These are phyloP conservation scores for Paradoxurus hermaphroditus DNA, from an alignment of 2,113 vertebrate species.

Conservation along the genomic window DNA sequence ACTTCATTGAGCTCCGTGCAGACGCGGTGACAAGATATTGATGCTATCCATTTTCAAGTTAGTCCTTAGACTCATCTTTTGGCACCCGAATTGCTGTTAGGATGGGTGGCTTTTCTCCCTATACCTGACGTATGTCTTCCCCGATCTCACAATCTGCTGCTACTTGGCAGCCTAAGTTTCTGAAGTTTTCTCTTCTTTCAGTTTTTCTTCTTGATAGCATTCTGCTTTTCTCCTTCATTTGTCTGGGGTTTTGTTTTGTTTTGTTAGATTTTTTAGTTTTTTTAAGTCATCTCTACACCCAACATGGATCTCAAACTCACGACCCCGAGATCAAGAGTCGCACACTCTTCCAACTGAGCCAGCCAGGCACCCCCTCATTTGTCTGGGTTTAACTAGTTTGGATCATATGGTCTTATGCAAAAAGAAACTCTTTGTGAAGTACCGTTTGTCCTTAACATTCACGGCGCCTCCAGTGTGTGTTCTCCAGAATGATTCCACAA, in stretches of 20 bases:
- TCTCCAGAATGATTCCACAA: background rate
- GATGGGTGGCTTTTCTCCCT: constrained; percentile 54
- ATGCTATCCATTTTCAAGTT: constrained; percentile 49
- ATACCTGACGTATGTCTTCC: constrained; percentile 1
- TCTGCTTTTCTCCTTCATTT: constrained; percentile 27
- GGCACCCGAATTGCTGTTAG: constrained; percentile 52
- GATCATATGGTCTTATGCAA: constrained; percentile 14
- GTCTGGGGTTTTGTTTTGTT: too few relatives aligned
- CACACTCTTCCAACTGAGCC: too few relatives aligned
- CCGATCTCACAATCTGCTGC: constrained; percentile 41
- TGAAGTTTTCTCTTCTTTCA: constrained; percentile 42
- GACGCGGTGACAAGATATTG: constrained; percentile 56
- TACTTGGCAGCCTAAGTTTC: constrained; percentile 49
- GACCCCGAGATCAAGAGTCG: too few relatives aligned
- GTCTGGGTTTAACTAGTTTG: background rate
- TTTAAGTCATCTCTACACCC: too few relatives aligned
- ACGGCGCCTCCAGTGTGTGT: background rate
- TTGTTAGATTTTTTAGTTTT: too few relatives aligned
- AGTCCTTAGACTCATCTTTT: constrained; percentile 50
- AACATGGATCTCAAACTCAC: too few relatives aligned
- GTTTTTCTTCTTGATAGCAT: constrained; percentile 29
- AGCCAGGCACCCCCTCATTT: background rate
- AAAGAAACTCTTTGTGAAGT: background rate
- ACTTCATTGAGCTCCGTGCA: constrained; percentile 36
- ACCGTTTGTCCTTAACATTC: background rate